phyloP scores from a whole-genome alignment of 1,140 invertebrate genomes.

The Spodoptera litura region DNA sequence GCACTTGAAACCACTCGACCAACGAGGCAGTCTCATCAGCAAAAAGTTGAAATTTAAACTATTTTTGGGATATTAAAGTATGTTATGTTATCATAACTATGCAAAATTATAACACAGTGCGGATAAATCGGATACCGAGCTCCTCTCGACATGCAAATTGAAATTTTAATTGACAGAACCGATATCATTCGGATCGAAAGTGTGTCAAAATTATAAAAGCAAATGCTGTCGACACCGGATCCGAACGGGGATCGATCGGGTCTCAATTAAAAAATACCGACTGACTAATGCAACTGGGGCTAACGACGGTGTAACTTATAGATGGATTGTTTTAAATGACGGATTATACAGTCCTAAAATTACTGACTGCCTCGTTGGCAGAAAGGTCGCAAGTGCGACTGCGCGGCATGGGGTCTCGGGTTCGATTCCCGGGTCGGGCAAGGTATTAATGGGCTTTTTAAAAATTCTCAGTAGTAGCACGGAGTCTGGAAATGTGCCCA shows the following conservation, averaged over 20 bases:
- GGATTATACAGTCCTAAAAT: too few relatives aligned
- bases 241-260: slow-evolving; percentile 12
- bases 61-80: too few relatives aligned
- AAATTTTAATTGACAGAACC: slow-evolving; percentile 45
- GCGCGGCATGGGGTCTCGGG: too few relatives aligned
- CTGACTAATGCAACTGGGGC: slow-evolving; percentile 32
- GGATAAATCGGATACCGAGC: background rate
- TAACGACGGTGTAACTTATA: background rate
- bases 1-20: too few relatives aligned
- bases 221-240: slow-evolving; percentile 26
- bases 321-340: slow-evolving; percentile 16
- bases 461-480: too few relatives aligned
- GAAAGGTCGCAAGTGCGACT: too few relatives aligned
- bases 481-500: too few relatives aligned
- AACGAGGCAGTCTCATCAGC: too few relatives aligned
- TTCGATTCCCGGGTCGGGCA: too few relatives aligned
- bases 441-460: too few relatives aligned
- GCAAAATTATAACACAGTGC: background rate
- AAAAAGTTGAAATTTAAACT: too few relatives aligned
- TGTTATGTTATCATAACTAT: background rate
- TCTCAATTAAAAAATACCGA: slow-evolving; percentile 43
- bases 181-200: slow-evolving; percentile 34
- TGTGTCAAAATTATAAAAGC: slow-evolving; percentile 51
- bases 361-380: too few relatives aligned
- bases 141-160: slow-evolving; percentile 26